Evolutionary conservation across 2,888 invertebrate genomes (phyloP).

Genomic region (Hirtodrosophila trivittata): DNA sequence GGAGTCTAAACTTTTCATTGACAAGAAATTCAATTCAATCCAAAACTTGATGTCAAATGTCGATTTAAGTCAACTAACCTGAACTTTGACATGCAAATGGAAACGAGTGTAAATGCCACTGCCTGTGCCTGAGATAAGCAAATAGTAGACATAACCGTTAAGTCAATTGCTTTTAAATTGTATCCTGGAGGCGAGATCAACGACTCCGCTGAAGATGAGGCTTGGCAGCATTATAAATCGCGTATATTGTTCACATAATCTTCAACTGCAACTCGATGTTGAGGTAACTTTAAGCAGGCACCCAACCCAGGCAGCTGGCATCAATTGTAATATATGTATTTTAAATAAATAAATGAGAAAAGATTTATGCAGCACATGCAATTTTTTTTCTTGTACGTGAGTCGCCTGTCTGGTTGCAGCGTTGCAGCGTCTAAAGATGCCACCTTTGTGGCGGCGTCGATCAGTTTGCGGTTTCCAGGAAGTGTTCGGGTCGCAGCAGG

Average conservation of each 20-base stretch:
- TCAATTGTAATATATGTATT: conserved; percentile 40
- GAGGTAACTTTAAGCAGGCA: too few relatives aligned
- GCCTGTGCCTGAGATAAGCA: conserved; percentile 19
- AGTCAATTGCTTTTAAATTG: conserved; percentile 50
- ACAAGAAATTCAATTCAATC: too few relatives aligned
- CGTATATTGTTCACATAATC: conserved; percentile 64
- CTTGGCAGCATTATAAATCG: conserved; percentile 61
- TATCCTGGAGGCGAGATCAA: conserved; percentile 33
- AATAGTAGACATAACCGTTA: conserved; percentile 32
- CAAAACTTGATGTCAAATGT: too few relatives aligned
- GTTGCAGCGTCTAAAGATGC: conserved; percentile 62
- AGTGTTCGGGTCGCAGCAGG: conserved; percentile 60
- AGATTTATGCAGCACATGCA: conserved; percentile 77
- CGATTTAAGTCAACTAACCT: not conserved
- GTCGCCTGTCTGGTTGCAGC: conserved; percentile 20
- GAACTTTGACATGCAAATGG: conserved; percentile 4
- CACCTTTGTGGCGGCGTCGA: conserved; percentile 61
- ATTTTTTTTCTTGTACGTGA: conserved; percentile 48
- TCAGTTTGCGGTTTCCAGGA: conserved; percentile 68
- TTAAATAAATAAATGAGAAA: conserved; percentile 64
- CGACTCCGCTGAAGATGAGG: conserved; percentile 29
- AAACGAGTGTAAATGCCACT: conserved; percentile 21
- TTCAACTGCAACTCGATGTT: conserved; percentile 7
- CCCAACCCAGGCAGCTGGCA: conserved; percentile 33
- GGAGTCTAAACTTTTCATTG: too few relatives aligned